Conservation (phyloP, 1,140 invertebrate genomes). For the Diorhabda sublineata region DNA sequence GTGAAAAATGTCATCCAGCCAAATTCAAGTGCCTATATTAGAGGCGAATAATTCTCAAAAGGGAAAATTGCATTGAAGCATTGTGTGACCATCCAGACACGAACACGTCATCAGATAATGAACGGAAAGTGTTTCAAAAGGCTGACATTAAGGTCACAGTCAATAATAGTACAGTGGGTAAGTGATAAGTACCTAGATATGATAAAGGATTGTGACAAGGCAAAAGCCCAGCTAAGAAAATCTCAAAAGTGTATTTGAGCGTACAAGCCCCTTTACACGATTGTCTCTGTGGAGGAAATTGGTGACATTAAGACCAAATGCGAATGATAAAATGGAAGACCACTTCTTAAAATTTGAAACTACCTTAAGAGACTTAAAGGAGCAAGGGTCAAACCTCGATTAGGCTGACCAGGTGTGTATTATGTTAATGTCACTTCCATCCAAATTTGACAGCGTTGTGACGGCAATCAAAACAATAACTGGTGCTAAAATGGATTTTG, state of each 20-base stretch:
- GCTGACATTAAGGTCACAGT: conserved; percentile 11
- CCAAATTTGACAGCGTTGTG: conserved; percentile 42
- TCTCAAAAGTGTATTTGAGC: conserved; percentile 7
- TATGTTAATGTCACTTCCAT: conserved; percentile 40
- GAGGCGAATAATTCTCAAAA: too few species aligned
- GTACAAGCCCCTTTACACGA: conserved; percentile 8
- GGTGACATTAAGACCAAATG: background rate
- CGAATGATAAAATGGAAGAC: background rate
- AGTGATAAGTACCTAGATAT: conserved; percentile 19
- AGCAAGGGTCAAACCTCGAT: too few species aligned
- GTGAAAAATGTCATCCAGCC: too few species aligned
- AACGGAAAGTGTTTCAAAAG: too few species aligned
- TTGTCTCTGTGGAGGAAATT: background rate
- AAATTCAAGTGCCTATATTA: too few species aligned
- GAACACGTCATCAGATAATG: too few species aligned
- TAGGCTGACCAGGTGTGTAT: conserved; percentile 27
- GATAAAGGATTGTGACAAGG: conserved; percentile 22
- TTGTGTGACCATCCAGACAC: too few species aligned
- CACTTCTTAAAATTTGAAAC: conserved; percentile 24
- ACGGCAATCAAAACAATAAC: conserved; percentile 49
- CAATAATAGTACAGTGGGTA: conserved; percentile 24
- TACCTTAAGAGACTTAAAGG: conserved; percentile 24
- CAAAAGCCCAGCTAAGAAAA: conserved; percentile 19
- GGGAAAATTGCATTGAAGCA: too few species aligned
- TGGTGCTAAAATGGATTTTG: too few species aligned